Conservation (phyloP, 1,140 invertebrate genomes). For the Drosophila albomicans region DNA sequence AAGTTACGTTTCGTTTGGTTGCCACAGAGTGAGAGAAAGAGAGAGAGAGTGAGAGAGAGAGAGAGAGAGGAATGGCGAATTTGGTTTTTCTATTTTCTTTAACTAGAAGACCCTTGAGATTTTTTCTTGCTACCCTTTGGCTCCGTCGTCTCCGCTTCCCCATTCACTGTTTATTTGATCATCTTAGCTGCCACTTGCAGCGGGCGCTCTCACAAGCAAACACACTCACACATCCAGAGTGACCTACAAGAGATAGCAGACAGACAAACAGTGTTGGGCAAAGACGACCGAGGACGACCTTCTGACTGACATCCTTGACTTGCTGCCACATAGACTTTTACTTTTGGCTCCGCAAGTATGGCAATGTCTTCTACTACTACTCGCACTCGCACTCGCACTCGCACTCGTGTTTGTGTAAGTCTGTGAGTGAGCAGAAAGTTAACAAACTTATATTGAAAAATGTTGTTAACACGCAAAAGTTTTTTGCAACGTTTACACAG, state of each 20-base stretch:
- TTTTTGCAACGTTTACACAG: conserved; percentile 80
- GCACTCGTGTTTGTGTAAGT: conserved; percentile 36
- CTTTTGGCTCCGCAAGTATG: conserved; percentile 77
- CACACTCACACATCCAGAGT: conserved; percentile 35
- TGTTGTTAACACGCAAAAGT: conserved; percentile 82
- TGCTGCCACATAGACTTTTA: conserved; percentile 81
- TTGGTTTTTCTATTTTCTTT: conserved; percentile 80
- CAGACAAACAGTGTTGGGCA: conserved; percentile 58
- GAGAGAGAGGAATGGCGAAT: conserved; percentile 31
- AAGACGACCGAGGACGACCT: conserved; percentile 49
- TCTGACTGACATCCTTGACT: conserved; percentile 77
- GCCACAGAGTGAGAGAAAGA: background rate
- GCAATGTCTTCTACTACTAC: conserved; percentile 11
- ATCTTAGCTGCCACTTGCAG: conserved; percentile 83
- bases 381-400: background rate
- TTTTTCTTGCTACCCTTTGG: conserved; percentile 25
- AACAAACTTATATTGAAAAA: conserved; percentile 83
- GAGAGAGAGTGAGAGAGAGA: too few species aligned
- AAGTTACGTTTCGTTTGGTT: conserved; percentile 60
- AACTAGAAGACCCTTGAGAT: conserved; percentile 81
- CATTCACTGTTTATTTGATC: conserved; percentile 72
- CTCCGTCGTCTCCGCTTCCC: background rate
- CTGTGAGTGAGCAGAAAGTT: conserved; percentile 67
- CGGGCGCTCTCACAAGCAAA: conserved; percentile 32
- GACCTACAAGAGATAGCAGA: conserved; percentile 20